Base-by-base conservation (phyloP, 2,797 vertebrate species). In the Halcyon smyrnensis region DNA sequence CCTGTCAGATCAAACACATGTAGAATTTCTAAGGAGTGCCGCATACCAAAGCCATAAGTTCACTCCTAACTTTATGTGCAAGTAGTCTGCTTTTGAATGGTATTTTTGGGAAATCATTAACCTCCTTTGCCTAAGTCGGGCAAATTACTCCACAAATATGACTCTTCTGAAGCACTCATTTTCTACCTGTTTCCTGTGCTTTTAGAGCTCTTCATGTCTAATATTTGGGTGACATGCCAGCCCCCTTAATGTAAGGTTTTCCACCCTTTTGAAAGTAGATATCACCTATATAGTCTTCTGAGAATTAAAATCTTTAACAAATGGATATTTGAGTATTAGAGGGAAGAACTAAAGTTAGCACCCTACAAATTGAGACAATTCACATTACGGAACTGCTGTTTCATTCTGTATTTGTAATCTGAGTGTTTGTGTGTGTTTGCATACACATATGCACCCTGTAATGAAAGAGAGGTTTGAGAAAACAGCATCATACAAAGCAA, bases 391-490 rank as follows among this genome's bases (percentile, higher is more conserved):
- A 77, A 25, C 11, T 71, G 25, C 4, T 74, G 23, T 45, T 84
- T 63, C 12, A 11, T 75, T 70, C 25, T 67, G 32, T 53, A 25
- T 87, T 57, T 81, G 11, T 62, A 78, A 34, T 39, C 9, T 39
- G 51, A 36, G 7, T 30, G 8, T 59, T 75, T 18, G 1, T 20
- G 24, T 28, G 20, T 20, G 32, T 67, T 74, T 82, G 12, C 45
- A 43, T 39, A 19, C 12, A 45, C 1, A 2, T 11, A 41, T 6
- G 17, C 32, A 43, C 10, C 5, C n/a, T 1, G 1, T 34, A 57
- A 75, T 5, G 27, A 57, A 73, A 36, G 14, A 57, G n/a, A 57
- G 2, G 15, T 67, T 54, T 46, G 13, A 63, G 20, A 34, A 59
- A 48, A 62, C 9, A 65, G 5, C 28, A 37, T 57, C 37, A 48